A percentile compares a stretch with the other conserved stretches of the same genome.
These are phyloP conservation scores for Camelus dromedarius DNA, from an alignment of 2,113 vertebrate species.

Conservation along the genomic window DNA sequence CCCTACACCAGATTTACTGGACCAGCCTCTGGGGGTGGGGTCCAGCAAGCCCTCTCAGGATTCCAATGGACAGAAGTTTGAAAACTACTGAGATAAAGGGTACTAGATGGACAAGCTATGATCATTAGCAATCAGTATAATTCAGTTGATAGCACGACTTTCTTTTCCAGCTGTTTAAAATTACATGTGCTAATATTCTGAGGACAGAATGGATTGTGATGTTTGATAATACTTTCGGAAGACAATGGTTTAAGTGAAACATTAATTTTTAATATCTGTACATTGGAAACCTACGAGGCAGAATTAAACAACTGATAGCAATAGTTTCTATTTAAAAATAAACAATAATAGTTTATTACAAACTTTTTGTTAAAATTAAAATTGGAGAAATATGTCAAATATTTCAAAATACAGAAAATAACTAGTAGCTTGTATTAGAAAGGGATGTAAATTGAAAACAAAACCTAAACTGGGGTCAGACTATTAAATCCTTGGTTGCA, in stretches of 20 bases:
- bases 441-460: not conserved
- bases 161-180: not conserved
- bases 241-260: not conserved
- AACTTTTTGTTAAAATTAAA: not conserved
- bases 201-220: not conserved
- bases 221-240: not conserved
- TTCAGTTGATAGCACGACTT: not conserved
- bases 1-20: not conserved
- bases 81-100: not conserved
- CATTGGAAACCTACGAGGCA: not conserved
- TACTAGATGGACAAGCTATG: not conserved
- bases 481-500: not conserved
- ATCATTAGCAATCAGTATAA: not conserved
- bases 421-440: not conserved
- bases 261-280: not conserved
- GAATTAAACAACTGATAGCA: not conserved
- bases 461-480: not conserved
- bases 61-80: not conserved
- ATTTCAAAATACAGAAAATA: constrained; percentile 1
- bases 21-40: not conserved
- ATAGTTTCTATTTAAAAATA: not conserved
- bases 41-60: not conserved
- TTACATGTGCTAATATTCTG: not conserved
- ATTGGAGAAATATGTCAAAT: not conserved
- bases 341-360: not conserved